Evolutionary conservation across 2,888 invertebrate species (phyloP).

Genomic region (Cheilosia soror): DNA sequence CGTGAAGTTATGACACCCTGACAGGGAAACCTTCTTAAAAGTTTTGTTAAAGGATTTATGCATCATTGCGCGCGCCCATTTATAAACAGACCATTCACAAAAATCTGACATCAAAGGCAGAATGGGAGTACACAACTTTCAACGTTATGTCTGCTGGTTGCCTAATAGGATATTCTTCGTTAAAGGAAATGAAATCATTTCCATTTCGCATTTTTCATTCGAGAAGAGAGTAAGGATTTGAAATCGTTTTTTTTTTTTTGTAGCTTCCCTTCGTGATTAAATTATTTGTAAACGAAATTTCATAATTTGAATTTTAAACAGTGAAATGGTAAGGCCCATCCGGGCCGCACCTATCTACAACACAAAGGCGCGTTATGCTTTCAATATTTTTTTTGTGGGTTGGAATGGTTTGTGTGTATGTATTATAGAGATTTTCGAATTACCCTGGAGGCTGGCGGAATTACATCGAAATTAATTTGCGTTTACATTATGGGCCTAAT

Average conservation of each 20-base stretch:
- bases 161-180: constrained; percentile 56
- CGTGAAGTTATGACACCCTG: constrained; percentile 40
- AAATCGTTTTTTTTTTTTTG: constrained; percentile 44
- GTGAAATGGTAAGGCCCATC: constrained; percentile 4
- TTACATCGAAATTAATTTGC: constrained; percentile 70
- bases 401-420: constrained; percentile 10
- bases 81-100: not conserved
- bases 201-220: constrained; percentile 72
- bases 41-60: constrained; percentile 65
- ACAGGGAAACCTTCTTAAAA: constrained; percentile 52
- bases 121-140: not conserved
- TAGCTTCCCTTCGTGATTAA: constrained; percentile 58
- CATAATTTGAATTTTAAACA: constrained; percentile 72
- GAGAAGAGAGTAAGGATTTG: constrained; percentile 50
- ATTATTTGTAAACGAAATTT: constrained; percentile 71
- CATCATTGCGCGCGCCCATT: constrained; percentile 60
- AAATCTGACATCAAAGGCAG: constrained; percentile 21
- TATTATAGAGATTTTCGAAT: constrained; percentile 34
- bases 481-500: constrained; percentile 61
- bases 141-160: constrained; percentile 39
- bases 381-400: constrained; percentile 10
- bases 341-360: not conserved
- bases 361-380: constrained; percentile 23
- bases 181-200: constrained; percentile 74
- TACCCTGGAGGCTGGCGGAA: constrained; percentile 41